Base-by-base conservation (phyloP, 2,888 invertebrate genomes). In the Sclerodermus sp. region DNA sequence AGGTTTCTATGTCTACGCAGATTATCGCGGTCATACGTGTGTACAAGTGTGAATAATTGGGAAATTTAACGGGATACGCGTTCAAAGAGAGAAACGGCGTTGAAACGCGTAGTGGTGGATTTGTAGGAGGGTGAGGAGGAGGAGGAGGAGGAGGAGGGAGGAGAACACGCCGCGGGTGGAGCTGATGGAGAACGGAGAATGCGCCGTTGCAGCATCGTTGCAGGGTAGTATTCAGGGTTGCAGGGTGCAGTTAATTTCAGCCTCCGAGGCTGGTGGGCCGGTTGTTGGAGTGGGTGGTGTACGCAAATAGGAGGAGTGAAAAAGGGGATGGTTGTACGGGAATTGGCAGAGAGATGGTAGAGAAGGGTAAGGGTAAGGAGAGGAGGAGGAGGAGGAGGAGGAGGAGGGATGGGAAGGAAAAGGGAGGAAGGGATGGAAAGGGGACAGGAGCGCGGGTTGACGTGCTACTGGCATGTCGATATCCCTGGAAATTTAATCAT, bases 401-500 rank as follows among this genome's bases (percentile, higher is more conserved):
- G 39, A n/a, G 34, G 37, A 34, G 43, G 37, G 10, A 30, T n/a
- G 17, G 40, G 44, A 2, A 17, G 2, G 17, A 29, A n/a, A 8
- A 13, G 45, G 23, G 45, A 34, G 14, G 34, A 31, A 34, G 52
- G 39, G 10, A 30, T n/a, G 23, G 41, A 41, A 2, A 18, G 1
- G 18, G 31, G 14, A 45, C 31, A 42, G 40, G n/a, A 18, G 31
- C 23, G 44, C 29, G 53, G 52, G 39, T 48, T 70, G 62, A 66
- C 64, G 67, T 57, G 63, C 63, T 68, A 52, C 61, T 58, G 65
- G 62, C 62, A 71, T 66, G 71, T 73, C 74, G 67, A 74, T 74
- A 74, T 66, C 62, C 59, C 57, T 64, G 63, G 64, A 69, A 72
- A 74, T 71, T 68, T 71, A 73, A 73, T 72, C 69, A 67, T 67